phyloP scores from a whole-genome alignment of 2,797 vertebrate genomes.

The Pangasius macronema region DNA sequence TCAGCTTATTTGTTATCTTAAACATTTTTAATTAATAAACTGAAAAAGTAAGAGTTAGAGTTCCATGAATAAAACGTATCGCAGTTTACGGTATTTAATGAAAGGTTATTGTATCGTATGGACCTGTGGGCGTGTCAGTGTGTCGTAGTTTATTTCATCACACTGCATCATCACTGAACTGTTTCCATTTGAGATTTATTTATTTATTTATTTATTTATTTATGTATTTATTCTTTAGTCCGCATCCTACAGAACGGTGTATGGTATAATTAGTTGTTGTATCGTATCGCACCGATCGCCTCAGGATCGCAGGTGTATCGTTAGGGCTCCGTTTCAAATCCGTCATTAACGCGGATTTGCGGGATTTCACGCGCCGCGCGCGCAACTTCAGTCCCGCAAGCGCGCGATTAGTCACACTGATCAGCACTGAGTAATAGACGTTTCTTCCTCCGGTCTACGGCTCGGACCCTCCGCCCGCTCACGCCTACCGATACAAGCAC shows the following conservation, averaged over 20 bases:
- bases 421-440: constrained; percentile 3
- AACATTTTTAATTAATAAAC: too few species aligned
- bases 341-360: too few species aligned
- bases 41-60: too few species aligned
- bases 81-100: too few species aligned
- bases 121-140: not conserved
- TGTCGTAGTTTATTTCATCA: not conserved
- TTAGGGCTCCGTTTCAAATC: not conserved
- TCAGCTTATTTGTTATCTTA: too few species aligned
- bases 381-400: not conserved
- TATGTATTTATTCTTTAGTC: too few species aligned
- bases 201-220: too few species aligned
- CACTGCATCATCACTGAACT: not conserved
- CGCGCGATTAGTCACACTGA: constrained; percentile 7
- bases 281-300: not conserved
- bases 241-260: not conserved
- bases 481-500: not conserved
- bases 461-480: not conserved
- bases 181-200: not conserved
- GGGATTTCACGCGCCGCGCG: not conserved
- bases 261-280: not conserved
- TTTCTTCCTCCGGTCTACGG: not conserved
- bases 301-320: not conserved
- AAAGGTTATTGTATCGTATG: not conserved
- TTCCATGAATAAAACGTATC: too few species aligned